Base-by-base conservation (phyloP, 2,113 vertebrate species). In the Microtus montanus region DNA sequence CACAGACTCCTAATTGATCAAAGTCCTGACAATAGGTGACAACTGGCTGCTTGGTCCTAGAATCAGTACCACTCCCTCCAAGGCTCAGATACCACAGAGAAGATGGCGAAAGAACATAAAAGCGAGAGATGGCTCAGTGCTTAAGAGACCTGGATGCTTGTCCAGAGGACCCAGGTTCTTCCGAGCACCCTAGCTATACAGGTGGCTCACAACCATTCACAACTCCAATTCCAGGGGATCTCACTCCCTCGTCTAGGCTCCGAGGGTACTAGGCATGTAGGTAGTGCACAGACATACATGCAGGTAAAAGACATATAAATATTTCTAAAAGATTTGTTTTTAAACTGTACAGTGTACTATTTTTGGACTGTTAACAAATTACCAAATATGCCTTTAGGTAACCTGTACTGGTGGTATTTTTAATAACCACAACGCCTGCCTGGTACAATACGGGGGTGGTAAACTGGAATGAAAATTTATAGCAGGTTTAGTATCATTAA, bases 321-420 rank as follows among this genome's bases (percentile, higher is more conserved):
- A 80, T 35, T 78, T 33, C 33, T 54, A 52, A 22, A 80, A 79
- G 30, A 54, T 54, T 54, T 80, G 47, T n/a, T 80, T 80, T 58
- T n/a, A 58, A 80, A 80, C 49, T n/a, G 10, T 80, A 54, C 19
- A 80, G 19, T 35, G 5, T 22, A 24, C n/a, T 80, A 22, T 98
- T 99, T 99, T 99, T 99, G 99, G 99, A 99, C 99, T 99, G 99
- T 99, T 99, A 99, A 99, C 99, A 98, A 98, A 99, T 99, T 99
- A 99, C 99, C 98, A 98, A 98, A 99, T 98, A 98, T 99, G 98
- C 99, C 98, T 99, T 99, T 98, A 98, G 98, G 97, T 98, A 98
- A 98, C 78, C 78, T 38, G 20, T 26, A 22, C 79, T 58, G 52
- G 78, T n/a, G 35, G 52, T 4, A 58, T 84, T 66, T 94, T 99